Conservation (phyloP, 2,888 invertebrate species). For the Automeris io region DNA sequence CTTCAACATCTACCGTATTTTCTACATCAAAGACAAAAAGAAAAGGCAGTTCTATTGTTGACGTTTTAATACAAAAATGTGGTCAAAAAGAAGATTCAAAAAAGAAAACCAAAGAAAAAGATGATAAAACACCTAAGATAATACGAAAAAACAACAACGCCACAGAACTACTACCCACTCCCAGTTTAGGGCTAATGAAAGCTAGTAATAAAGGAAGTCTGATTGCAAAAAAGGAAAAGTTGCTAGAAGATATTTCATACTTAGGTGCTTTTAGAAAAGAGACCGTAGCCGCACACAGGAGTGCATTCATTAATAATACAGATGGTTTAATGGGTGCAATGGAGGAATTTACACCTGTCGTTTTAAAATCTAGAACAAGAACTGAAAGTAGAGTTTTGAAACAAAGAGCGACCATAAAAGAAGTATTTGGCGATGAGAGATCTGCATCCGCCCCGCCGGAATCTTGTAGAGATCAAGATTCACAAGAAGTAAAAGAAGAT, state of each 20-base stretch:
- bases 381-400: conserved; percentile 84
- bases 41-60: conserved; percentile 78
- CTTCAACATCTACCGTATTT: conserved; percentile 80
- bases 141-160: conserved; percentile 72
- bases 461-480: conserved; percentile 72
- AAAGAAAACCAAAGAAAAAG: conserved; percentile 73
- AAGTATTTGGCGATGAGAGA: conserved; percentile 87
- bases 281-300: conserved; percentile 81
- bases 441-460: conserved; percentile 89
- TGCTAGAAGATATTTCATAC: conserved; percentile 77
- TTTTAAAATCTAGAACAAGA: conserved; percentile 84
- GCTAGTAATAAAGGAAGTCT: conserved; percentile 56
- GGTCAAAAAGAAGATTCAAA: conserved; percentile 76
- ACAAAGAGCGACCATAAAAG: conserved; percentile 86
- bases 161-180: conserved; percentile 80
- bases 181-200: conserved; percentile 73
- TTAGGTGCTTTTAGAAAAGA: conserved; percentile 82
- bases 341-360: conserved; percentile 82
- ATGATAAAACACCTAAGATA: conserved; percentile 73
- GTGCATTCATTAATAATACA: conserved; percentile 80
- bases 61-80: conserved; percentile 81
- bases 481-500: conserved; percentile 40
- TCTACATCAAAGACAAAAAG: conserved; percentile 74
- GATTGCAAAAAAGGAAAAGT: conserved; percentile 61
- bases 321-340: conserved; percentile 75